Conservation (phyloP, 2,888 invertebrate genomes). For the Drosophila lacicola region DNA sequence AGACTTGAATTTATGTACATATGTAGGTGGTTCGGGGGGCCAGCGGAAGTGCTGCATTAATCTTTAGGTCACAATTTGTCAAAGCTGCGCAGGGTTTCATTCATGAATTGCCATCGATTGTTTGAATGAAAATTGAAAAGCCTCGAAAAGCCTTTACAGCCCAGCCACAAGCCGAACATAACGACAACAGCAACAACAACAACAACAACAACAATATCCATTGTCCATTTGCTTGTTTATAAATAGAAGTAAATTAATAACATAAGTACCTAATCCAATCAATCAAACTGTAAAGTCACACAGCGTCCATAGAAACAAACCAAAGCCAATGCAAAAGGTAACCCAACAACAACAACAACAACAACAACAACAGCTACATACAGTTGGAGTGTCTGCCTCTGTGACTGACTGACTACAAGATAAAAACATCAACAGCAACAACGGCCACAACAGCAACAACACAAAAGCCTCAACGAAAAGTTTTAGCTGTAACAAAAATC, state of each 20-base stretch:
- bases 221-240: slow-evolving; percentile 77
- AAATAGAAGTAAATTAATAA: slow-evolving; percentile 83
- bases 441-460: slow-evolving; percentile 55
- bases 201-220: slow-evolving; percentile 45
- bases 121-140: slow-evolving; percentile 72
- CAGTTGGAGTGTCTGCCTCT: slow-evolving; percentile 55
- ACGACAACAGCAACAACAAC: slow-evolving; percentile 21
- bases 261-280: slow-evolving; percentile 84
- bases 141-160: slow-evolving; percentile 20
- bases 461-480: slow-evolving; percentile 56
- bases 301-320: slow-evolving; percentile 68
- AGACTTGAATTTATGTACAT: background rate
- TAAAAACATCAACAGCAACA: slow-evolving; percentile 81
- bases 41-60: slow-evolving; percentile 73
- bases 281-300: slow-evolving; percentile 82
- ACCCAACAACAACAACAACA: slow-evolving; percentile 45
- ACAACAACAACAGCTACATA: slow-evolving; percentile 41
- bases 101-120: slow-evolving; percentile 60
- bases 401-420: slow-evolving; percentile 79
- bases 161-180: slow-evolving; percentile 20
- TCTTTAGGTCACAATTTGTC: slow-evolving; percentile 70
- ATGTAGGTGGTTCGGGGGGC: background rate
- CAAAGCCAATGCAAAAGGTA: slow-evolving; percentile 71
- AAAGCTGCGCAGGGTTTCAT: slow-evolving; percentile 57
- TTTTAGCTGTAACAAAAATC: slow-evolving; percentile 79